phyloP scores from a whole-genome alignment of 2,113 vertebrate genomes.

The Chroicocephalus ridibundus region DNA sequence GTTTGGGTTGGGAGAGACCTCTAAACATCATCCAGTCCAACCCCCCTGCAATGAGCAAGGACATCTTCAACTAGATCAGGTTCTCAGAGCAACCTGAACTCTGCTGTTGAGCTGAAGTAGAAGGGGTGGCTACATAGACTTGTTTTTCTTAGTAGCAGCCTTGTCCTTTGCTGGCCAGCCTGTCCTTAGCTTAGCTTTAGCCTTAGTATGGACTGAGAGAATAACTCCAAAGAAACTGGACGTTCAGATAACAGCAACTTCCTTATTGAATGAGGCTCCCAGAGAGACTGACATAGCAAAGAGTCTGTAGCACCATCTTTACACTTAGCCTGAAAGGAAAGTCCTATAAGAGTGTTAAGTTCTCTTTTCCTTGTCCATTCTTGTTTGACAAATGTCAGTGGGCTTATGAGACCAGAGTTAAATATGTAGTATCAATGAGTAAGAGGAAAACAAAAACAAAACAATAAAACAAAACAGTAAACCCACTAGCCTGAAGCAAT shows the following conservation, averaged over 20 bases:
- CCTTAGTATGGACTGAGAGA: not conserved
- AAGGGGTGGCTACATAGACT: not conserved
- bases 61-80: not conserved
- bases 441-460: not conserved
- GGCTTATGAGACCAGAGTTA: not conserved
- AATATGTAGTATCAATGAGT: not conserved
- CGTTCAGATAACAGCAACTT: not conserved
- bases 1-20: not conserved
- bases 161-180: not conserved
- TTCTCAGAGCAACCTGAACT: not conserved
- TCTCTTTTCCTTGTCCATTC: not conserved
- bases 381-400: not conserved
- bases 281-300: not conserved
- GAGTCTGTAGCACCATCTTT: not conserved
- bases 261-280: not conserved
- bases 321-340: not conserved
- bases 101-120: not conserved
- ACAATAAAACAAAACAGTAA: not conserved
- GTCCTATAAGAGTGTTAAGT: not conserved
- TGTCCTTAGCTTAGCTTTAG: not conserved
- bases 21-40: not conserved
- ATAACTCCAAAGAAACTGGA: not conserved
- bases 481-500: not conserved
- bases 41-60: rapidly evolving
- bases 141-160: not conserved